Conservation (phyloP, 2,888 invertebrate genomes). For the Harpalus rubripes region DNA sequence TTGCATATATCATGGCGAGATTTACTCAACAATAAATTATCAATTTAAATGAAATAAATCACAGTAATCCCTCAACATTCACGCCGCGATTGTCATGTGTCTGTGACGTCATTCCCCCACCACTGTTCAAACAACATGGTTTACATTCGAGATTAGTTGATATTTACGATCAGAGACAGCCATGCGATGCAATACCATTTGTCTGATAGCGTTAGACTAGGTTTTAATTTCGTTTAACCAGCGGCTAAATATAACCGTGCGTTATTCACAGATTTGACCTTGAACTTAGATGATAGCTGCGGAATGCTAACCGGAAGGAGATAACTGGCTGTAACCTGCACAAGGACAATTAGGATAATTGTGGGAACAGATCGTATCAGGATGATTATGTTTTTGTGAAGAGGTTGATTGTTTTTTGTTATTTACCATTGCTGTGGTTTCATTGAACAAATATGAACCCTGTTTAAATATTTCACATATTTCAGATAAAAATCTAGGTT, state of each 20-base stretch:
- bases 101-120: neutral
- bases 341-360: neutral
- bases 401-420: no score
- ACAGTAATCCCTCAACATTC: neutral
- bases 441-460: neutral
- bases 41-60: constrained; percentile 4
- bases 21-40: neutral
- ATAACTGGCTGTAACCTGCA: neutral
- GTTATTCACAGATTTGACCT: neutral
- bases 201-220: neutral
- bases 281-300: neutral
- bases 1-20: neutral
- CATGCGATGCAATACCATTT: neutral
- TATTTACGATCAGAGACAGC: neutral
- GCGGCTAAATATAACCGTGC: neutral
- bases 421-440: no score
- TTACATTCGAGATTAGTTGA: neutral
- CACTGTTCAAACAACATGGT: neutral
- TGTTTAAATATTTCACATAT: neutral
- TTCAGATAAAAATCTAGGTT: neutral
- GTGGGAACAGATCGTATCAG: no score
- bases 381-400: no score
- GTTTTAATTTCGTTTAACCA: neutral
- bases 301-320: neutral
- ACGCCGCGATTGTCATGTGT: neutral